A percentile compares a stretch with the other conserved stretches of the same genome.
Evolutionary conservation across 92 coral and sea anemone genomes (phyloP).

Genomic region (Meandrina meandrites): DNA sequence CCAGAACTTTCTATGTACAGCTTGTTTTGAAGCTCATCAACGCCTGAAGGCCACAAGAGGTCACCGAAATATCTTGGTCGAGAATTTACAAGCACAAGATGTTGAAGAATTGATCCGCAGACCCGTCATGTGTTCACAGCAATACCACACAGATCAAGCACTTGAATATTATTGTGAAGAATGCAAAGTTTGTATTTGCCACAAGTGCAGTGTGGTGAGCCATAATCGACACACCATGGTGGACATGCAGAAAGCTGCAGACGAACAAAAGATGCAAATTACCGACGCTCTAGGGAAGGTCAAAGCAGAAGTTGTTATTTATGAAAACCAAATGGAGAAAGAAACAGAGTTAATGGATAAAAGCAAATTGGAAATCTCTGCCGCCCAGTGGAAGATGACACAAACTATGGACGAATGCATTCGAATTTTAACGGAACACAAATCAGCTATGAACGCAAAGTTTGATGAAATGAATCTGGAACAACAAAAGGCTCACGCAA

Average conservation of each 20-base stretch:
- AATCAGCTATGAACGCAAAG: neutral
- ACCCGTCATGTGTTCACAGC: slow-evolving; percentile 33
- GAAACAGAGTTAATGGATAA: slow-evolving; percentile 10
- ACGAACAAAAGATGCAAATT: slow-evolving; percentile 22
- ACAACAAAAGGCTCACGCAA: slow-evolving; percentile 15
- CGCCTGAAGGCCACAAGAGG: slow-evolving; percentile 20
- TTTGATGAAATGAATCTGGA: neutral
- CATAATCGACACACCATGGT: slow-evolving; percentile 25
- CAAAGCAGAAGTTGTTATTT: slow-evolving; percentile 1
- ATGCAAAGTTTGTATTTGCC: slow-evolving; percentile 27
- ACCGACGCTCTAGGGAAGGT: neutral
- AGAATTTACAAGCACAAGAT: slow-evolving; percentile 28
- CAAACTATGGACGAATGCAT: neutral
- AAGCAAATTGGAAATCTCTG: neutral
- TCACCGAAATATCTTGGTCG: slow-evolving; percentile 27
- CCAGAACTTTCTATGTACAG: slow-evolving; percentile 23
- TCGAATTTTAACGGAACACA: neutral
- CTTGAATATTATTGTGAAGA: slow-evolving; percentile 34
- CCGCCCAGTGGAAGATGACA: slow-evolving; percentile 14
- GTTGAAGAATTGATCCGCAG: slow-evolving; percentile 35
- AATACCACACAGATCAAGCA: slow-evolving; percentile 12
- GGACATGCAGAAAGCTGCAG: slow-evolving; percentile 16
- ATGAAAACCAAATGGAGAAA: neutral
- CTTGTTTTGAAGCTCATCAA: slow-evolving; percentile 30
- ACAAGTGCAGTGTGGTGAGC: slow-evolving; percentile 24